A percentile compares a stretch with the other conserved stretches of the same genome.
phyloP scores from a whole-genome alignment of 2,888 invertebrate genomes.

The Megamerina dolium region DNA sequence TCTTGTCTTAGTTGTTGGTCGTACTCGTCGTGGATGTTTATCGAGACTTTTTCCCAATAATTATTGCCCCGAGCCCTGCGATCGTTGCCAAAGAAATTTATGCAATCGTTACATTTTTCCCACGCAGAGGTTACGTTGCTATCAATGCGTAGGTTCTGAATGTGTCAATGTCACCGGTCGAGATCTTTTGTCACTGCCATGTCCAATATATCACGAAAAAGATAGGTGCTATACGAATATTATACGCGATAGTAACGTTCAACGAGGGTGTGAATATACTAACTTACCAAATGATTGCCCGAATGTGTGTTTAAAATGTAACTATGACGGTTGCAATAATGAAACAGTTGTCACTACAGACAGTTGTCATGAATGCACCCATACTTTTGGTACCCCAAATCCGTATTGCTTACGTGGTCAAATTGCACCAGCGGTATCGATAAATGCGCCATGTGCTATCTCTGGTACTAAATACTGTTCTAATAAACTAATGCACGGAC shows the following conservation, averaged over 20 bases:
- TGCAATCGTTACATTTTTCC: conserved; percentile 39
- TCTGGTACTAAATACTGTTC: conserved; percentile 25
- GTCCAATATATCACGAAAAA: conserved; percentile 31
- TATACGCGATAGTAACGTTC: conserved; percentile 28
- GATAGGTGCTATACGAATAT: conserved; percentile 41
- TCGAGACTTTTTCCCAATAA: conserved; percentile 31
- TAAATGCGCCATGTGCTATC: conserved; percentile 21
- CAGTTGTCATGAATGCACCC: conserved; percentile 31
- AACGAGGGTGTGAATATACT: conserved; percentile 34
- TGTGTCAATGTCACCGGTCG: conserved; percentile 31
- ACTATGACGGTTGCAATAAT: conserved; percentile 36
- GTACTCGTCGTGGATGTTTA: conserved; percentile 37
- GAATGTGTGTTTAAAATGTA: conserved; percentile 38
- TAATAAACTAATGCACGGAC: conserved; percentile 36
- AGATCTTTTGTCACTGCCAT: conserved; percentile 27
- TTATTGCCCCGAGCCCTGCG: conserved; percentile 34
- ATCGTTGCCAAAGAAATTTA: conserved; percentile 32
- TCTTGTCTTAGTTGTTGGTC: conserved; percentile 27
- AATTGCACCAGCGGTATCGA: neutral
- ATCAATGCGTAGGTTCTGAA: conserved; percentile 34
- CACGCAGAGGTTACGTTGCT: conserved; percentile 32
- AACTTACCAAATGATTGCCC: conserved; percentile 29
- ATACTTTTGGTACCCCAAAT: conserved; percentile 22
- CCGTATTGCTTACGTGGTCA: conserved; percentile 31
- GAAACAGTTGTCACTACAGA: conserved; percentile 29